Conservation (phyloP, 2,888 invertebrate genomes). For the Leptopilina syphax region DNA sequence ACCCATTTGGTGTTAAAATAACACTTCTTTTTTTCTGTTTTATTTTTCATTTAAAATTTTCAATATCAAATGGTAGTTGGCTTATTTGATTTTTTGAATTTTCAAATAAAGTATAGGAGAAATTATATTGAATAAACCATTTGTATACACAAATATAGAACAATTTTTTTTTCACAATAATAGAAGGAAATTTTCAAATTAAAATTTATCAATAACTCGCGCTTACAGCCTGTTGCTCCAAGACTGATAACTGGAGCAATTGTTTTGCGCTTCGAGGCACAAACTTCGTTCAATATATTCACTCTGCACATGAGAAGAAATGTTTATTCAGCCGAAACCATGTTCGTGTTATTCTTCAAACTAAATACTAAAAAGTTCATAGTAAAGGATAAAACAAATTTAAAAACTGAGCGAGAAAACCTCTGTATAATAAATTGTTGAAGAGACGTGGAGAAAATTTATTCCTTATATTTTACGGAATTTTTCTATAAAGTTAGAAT, state of each 20-base stretch:
- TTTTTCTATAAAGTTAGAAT: too few species aligned
- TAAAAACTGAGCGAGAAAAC: too few species aligned
- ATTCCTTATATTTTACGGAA: too few species aligned
- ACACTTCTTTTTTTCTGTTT: too few species aligned
- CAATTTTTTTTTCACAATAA: background rate
- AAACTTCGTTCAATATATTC: conserved; percentile 19
- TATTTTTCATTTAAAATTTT: too few species aligned
- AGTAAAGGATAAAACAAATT: background rate
- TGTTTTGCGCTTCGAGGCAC: conserved; percentile 24
- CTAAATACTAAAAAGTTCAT: background rate
- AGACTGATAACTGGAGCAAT: conserved; percentile 29
- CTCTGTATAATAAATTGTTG: too few species aligned
- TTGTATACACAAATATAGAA: background rate
- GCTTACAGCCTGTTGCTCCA: conserved; percentile 26
- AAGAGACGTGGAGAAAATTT: too few species aligned
- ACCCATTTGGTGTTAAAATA: too few species aligned
- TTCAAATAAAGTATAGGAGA: background rate
- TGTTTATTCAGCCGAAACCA: conserved; percentile 23
- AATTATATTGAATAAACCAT: background rate
- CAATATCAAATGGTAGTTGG: too few species aligned
- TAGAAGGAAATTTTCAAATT: conserved; percentile 6
- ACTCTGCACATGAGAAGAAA: conserved; percentile 6
- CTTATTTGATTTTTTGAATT: too few species aligned
- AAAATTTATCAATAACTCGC: conserved; percentile 5
- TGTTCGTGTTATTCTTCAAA: background rate